phyloP scores from a whole-genome alignment of 2,113 vertebrate genomes.

The Zeus faber region DNA sequence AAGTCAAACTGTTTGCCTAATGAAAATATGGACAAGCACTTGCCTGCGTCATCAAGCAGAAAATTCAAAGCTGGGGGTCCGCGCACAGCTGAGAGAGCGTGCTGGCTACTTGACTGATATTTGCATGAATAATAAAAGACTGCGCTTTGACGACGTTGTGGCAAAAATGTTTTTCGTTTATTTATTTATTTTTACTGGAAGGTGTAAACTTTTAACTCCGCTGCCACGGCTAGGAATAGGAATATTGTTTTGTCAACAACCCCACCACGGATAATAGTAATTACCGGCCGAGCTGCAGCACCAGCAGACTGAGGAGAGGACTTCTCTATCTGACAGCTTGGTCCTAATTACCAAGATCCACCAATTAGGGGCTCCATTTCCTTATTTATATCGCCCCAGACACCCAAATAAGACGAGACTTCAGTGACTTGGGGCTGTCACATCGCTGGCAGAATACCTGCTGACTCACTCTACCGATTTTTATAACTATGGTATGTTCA shows the following conservation, averaged over 20 bases:
- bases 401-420: slow-evolving; percentile 65
- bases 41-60: slow-evolving; percentile 42
- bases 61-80: slow-evolving; percentile 39
- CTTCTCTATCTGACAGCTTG: slow-evolving; percentile 70
- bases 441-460: slow-evolving; percentile 51
- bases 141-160: slow-evolving; percentile 28
- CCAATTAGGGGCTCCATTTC: slow-evolving; percentile 73
- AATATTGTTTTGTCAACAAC: slow-evolving; percentile 74
- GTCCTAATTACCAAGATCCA: slow-evolving; percentile 76
- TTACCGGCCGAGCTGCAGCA: slow-evolving; percentile 61
- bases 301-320: slow-evolving; percentile 63
- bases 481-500: neutral
- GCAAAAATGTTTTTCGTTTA: slow-evolving; percentile 24
- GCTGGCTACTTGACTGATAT: slow-evolving; percentile 8
- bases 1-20: slow-evolving; percentile 71
- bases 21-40: slow-evolving; percentile 64
- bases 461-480: slow-evolving; percentile 32
- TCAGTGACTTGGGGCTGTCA: slow-evolving; percentile 47
- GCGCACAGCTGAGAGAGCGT: slow-evolving; percentile 1
- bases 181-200: too few relatives aligned
- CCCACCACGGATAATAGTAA: slow-evolving; percentile 72
- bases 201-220: slow-evolving; percentile 14
- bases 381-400: slow-evolving; percentile 73
- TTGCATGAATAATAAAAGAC: slow-evolving; percentile 32
- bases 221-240: slow-evolving; percentile 50